These are phyloP conservation scores for Furnarius figulus DNA, from an alignment of 2,113 vertebrate species.

Conservation along the genomic window DNA sequence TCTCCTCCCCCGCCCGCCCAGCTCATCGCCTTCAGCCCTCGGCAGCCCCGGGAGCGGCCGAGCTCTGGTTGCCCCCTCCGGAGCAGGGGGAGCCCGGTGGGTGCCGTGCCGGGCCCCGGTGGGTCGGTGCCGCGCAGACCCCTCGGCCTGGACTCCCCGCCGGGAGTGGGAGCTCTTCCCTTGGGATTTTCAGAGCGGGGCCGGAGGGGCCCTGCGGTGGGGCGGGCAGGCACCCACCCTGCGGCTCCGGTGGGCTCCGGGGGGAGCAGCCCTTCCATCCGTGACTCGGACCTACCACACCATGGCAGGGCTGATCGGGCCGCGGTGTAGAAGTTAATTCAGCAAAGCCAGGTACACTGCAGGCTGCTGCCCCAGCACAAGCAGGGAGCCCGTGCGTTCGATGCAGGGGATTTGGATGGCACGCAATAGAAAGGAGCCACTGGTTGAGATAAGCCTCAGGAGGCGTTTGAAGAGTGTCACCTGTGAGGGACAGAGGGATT, in stretches of 20 bases:
- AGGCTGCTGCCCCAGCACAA: neutral
- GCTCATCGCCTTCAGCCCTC: too few relatives aligned
- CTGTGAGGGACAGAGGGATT: neutral
- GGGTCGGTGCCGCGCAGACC: neutral
- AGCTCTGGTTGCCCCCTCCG: too few relatives aligned
- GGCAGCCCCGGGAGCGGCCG: neutral
- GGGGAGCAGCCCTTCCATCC: neutral
- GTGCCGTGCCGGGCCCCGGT: too few relatives aligned
- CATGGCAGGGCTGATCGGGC: neutral
- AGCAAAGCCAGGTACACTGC: neutral
- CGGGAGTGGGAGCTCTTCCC: neutral
- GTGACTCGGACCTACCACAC: neutral
- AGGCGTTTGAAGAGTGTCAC: accelerated
- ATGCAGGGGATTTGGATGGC: neutral
- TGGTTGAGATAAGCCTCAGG: neutral
- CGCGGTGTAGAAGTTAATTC: neutral
- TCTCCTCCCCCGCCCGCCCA: neutral
- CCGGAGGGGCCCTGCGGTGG: neutral
- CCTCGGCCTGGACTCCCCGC: too few relatives aligned
- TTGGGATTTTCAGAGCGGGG: accelerated
- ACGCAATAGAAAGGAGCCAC: accelerated
- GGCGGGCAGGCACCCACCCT: neutral
- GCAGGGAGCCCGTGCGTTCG: neutral
- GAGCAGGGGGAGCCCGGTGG: too few relatives aligned
- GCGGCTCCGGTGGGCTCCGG: neutral